Base-by-base conservation (phyloP, 2,888 invertebrate genomes). In the Pollenia griseotomentosa region DNA sequence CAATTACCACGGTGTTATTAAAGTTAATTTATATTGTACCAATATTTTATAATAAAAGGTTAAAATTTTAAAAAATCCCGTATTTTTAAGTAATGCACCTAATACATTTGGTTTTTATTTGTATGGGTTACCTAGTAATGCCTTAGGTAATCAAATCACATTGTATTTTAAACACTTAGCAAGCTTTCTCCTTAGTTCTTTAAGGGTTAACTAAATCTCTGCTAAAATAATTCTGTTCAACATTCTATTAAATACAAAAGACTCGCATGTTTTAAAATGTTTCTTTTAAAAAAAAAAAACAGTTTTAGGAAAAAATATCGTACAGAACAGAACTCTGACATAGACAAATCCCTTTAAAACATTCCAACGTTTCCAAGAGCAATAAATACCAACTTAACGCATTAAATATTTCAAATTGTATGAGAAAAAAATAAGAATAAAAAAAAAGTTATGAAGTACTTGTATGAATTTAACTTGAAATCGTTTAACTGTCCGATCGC, bases 331-430 rank as follows among this genome's bases (percentile, higher is more conserved):
- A 33, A 33, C 33, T 33, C 33, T 33, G 6, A 33, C 61, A 74
- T 74, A 40, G 61, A 66, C 77, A 82, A 84, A 78, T 63, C 77
- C 53, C 73, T 82, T 44, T 42, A 57, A 80, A 83, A 75, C 84
- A 92, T 92, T 91, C 92, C 92, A 90, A 92, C 90, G 90, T 92
- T 89, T 89, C 91, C 91, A 89, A 91, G 90, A 92, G 91, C 92
- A 92, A 92, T 92, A 92, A 92, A 92, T 92, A 92, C 92, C 92
- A 91, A 92, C 90, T 92, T 92, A 92, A 92, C 92, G 92, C 92
- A 92, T 90, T 91, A 91, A 92, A 92, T 92, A 89, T 84, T 87
- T 92, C 91, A 90, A 91, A 90, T 91, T 90, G n/a, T n/a, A 68
- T 46, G 90, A 90, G 7, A 19, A 42, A 16, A 66, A 40, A 63